A percentile compares a stretch with the other conserved stretches of the same genome.
Evolutionary conservation across 1,140 invertebrate species (phyloP).

Genomic region (Oryctes rhinoceros): DNA sequence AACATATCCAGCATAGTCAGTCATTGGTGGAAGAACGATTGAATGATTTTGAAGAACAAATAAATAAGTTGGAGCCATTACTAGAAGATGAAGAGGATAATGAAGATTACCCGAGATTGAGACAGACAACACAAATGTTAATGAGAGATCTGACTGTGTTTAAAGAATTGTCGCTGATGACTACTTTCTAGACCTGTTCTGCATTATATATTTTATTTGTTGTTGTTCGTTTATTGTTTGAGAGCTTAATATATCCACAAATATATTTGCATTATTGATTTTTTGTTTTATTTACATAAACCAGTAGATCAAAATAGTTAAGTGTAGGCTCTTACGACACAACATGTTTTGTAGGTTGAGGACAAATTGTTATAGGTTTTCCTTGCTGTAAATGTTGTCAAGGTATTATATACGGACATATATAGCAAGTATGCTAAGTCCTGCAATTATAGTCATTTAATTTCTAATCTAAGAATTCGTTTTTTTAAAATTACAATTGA

Average conservation of each 20-base stretch:
- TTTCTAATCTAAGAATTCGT: too few relatives aligned
- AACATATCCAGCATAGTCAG: constrained; percentile 80
- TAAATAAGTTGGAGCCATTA: constrained; percentile 67
- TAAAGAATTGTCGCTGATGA: constrained; percentile 62
- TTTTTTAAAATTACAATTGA: too few relatives aligned
- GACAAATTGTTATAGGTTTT: too few relatives aligned
- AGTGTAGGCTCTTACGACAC: too few relatives aligned
- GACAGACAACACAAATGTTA: constrained; percentile 68
- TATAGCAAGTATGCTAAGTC: too few relatives aligned
- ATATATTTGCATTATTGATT: background rate
- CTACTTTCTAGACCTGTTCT: constrained; percentile 43
- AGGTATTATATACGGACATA: too few relatives aligned
- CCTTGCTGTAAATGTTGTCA: too few relatives aligned
- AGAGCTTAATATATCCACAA: background rate
- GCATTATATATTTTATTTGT: background rate
- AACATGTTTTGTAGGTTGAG: too few relatives aligned
- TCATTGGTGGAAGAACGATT: constrained; percentile 74
- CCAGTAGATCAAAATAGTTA: too few relatives aligned
- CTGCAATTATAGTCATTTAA: too few relatives aligned
- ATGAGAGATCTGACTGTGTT: constrained; percentile 66
- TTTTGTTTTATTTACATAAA: too few relatives aligned
- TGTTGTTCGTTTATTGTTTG: background rate
- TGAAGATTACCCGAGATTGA: constrained; percentile 62
- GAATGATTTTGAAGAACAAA: constrained; percentile 79
- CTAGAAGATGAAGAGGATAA: constrained; percentile 56